A percentile compares a stretch with the other conserved stretches of the same genome.
Evolutionary conservation across 2,888 invertebrate genomes (phyloP).

Genomic region (Hydraecia micacea): DNA sequence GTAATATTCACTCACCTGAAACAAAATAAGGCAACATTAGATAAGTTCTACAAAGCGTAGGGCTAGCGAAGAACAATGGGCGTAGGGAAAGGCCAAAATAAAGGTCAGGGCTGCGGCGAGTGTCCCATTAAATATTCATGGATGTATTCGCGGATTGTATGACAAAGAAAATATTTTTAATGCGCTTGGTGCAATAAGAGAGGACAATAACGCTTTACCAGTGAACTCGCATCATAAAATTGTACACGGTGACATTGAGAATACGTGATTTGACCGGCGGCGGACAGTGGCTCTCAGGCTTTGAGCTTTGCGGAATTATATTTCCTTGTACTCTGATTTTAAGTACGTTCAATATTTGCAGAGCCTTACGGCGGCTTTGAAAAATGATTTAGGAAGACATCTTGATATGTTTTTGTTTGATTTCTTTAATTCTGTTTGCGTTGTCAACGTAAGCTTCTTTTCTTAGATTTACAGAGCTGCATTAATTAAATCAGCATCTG

Average conservation of each 20-base stretch:
- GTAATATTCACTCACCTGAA: slow-evolving; percentile 70
- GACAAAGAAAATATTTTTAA: slow-evolving; percentile 80
- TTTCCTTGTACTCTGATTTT: slow-evolving; percentile 67
- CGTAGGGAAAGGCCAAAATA: slow-evolving; percentile 83
- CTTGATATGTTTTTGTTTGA: slow-evolving; percentile 22
- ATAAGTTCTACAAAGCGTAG: slow-evolving; percentile 72
- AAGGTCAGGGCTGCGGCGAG: slow-evolving; percentile 83
- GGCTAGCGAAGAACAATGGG: slow-evolving; percentile 80
- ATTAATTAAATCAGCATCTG: not conserved
- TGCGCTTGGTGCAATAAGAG: slow-evolving; percentile 72
- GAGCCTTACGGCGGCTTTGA: slow-evolving; percentile 52
- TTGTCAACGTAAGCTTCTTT: slow-evolving; percentile 32
- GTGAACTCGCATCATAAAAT: slow-evolving; percentile 70
- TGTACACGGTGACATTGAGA: slow-evolving; percentile 76
- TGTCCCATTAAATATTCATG: slow-evolving; percentile 86
- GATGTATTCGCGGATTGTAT: slow-evolving; percentile 81
- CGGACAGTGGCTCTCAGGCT: slow-evolving; percentile 53
- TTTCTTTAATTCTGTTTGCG: slow-evolving; percentile 37
- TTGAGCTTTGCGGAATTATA: slow-evolving; percentile 57
- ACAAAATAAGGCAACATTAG: slow-evolving; percentile 79
- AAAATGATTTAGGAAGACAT: slow-evolving; percentile 22
- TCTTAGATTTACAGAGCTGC: slow-evolving; percentile 10
- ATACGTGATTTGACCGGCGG: slow-evolving; percentile 72
- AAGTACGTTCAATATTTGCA: slow-evolving; percentile 52
- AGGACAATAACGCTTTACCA: slow-evolving; percentile 66